Conservation (phyloP, 1,140 invertebrate species). For the Lordiphosa collinella region DNA sequence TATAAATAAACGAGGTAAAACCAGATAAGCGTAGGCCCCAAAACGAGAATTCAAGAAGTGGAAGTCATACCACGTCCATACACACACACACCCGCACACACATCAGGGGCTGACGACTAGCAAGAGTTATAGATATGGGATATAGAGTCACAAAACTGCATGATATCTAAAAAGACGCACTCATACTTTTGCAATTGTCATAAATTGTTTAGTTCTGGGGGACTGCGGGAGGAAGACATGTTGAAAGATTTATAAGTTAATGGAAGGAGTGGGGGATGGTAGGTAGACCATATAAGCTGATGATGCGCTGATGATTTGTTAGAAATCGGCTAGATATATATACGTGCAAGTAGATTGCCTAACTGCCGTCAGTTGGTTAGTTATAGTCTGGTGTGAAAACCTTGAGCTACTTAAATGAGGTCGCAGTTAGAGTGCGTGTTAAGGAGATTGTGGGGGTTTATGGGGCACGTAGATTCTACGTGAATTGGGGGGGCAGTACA, state of each 20-base stretch:
- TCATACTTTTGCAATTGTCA: conserved; percentile 58
- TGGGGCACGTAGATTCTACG: conserved; percentile 17
- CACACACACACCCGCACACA: neutral
- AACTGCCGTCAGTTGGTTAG: conserved; percentile 49
- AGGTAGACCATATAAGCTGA: conserved; percentile 20
- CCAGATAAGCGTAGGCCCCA: conserved; percentile 37
- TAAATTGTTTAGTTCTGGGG: conserved; percentile 75
- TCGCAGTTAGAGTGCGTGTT: no score
- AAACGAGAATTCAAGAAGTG: conserved; percentile 31
- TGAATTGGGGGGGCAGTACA: no score
- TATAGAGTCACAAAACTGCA: conserved; percentile 11
- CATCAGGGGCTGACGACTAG: conserved; percentile 23
- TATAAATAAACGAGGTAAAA: conserved; percentile 65
- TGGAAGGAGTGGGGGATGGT: no score
- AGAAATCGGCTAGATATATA: conserved; percentile 58
- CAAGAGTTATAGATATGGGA: conserved; percentile 30
- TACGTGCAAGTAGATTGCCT: conserved; percentile 17
- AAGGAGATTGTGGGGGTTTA: no score
- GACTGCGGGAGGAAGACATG: no score
- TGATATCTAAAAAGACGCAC: conserved; percentile 21
- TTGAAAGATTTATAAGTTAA: conserved; percentile 65
- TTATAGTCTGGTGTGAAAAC: conserved; percentile 46
- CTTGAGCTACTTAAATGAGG: conserved; percentile 55
- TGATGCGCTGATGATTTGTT: conserved; percentile 68
- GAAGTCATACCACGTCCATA: conserved; percentile 37